These are phyloP conservation scores for Thalassaphorura encarpata DNA, from an alignment of 1,140 invertebrate species.

Conservation along the genomic window DNA sequence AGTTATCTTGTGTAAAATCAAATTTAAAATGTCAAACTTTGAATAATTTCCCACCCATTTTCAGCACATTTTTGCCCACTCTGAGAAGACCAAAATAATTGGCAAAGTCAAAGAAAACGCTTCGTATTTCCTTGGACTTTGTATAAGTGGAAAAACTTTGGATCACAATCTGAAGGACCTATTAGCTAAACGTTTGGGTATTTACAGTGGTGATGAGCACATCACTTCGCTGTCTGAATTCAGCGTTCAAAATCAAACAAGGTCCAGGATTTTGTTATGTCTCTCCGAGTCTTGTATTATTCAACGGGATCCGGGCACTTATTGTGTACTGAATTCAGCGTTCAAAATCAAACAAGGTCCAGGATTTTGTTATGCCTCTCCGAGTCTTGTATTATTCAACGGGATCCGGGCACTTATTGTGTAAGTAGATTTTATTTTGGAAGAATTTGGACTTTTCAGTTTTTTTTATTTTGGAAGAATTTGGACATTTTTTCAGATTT, in stretches of 20 bases:
- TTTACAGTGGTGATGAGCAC: slow-evolving; percentile 66
- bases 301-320: slow-evolving; percentile 92
- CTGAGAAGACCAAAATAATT: slow-evolving; percentile 22
- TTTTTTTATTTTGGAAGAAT: too few relatives aligned
- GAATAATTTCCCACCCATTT: neutral
- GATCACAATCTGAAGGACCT: slow-evolving; percentile 13
- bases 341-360: slow-evolving; percentile 70
- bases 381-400: slow-evolving; percentile 88
- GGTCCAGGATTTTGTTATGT: slow-evolving; percentile 70
- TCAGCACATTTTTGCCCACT: slow-evolving; percentile 32
- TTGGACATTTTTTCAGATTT: too few relatives aligned
- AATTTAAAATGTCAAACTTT: slow-evolving; percentile 22
- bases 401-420: slow-evolving; percentile 87
- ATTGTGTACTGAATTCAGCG: slow-evolving; percentile 66
- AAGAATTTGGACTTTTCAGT: too few relatives aligned
- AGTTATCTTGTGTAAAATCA: slow-evolving; percentile 34
- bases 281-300: slow-evolving; percentile 90
- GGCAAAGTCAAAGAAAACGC: slow-evolving; percentile 23
- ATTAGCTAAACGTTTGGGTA: slow-evolving; percentile 21
- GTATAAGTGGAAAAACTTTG: slow-evolving; percentile 7
- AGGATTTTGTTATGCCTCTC: slow-evolving; percentile 83
- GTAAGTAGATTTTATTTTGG: too few relatives aligned
- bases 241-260: slow-evolving; percentile 74
- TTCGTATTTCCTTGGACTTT: slow-evolving; percentile 21
- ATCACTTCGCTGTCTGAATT: slow-evolving; percentile 88